Base-by-base conservation (phyloP, 2,797 vertebrate genomes). In the Taenioides sp. region DNA sequence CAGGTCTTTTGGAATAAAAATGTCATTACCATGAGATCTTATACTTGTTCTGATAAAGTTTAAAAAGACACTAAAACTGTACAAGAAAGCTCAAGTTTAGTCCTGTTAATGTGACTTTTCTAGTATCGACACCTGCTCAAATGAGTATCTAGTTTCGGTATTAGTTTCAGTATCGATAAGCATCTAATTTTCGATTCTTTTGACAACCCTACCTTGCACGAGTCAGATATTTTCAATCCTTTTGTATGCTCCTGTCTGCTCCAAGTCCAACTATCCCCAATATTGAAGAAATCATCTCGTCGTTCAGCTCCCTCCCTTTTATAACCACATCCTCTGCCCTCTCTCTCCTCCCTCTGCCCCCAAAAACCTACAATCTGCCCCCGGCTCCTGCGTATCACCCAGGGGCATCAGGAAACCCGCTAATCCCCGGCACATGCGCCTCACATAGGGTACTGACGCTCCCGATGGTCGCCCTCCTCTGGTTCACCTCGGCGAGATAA, bases 401-500 rank as follows among this genome's bases (percentile, higher is more conserved):
- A 16, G 49, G 47, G 52, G 16, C 66, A 79, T 80, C 70, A 71
- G 73, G 28, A 18, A 62, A 62, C 60, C 37, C 68, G 64, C 5
- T 87, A 81, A 89, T 82, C 81, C 80, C 74, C 72, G 0, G 81
- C 87, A 87, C 80, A 61, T 76, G 77, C 84, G 71, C 43, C 0
- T 2, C 84, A 87, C 81, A 77, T 87, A 82, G 69, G 69, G 59
- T n/a, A 23, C 70, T 28, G 80, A 82, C 37, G 55, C 58, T 63
- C 23, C 68, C 70, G 69, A 80, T 0, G 50, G 73, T 58, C 70
- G 65, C 49, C 28, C 47, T 65, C 80, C 14, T 16, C 11, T 4
- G 14, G 82, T 82, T 84, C 79, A 85, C 76, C 52, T 54, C 75
- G 11, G 25, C 84, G 89, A 90, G 90, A 57, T 90, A 89, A 74